phyloP scores from a whole-genome alignment of 2,113 vertebrate species.

The Orthonyx spaldingii region DNA sequence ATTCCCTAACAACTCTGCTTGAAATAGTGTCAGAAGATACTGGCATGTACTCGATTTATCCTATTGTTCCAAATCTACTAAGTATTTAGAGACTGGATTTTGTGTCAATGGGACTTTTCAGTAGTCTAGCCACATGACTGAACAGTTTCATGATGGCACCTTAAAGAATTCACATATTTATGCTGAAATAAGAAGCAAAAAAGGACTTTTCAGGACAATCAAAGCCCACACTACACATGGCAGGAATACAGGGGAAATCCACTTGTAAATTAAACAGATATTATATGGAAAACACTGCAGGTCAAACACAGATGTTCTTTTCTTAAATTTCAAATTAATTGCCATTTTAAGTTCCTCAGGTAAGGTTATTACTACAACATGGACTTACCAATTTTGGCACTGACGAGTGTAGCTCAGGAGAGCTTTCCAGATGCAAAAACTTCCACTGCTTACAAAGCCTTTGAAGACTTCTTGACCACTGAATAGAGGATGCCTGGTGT shows the following conservation, averaged over 20 bases:
- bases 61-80: background rate
- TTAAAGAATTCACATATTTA: background rate
- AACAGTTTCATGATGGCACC: background rate
- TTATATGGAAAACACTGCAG: background rate
- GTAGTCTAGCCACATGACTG: background rate
- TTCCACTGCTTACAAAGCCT: background rate
- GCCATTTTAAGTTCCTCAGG: background rate
- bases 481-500: background rate
- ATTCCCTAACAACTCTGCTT: background rate
- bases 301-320: background rate
- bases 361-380: background rate
- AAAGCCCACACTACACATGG: background rate
- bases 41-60: background rate
- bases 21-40: background rate
- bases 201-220: background rate
- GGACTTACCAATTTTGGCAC: slow-evolving; percentile 28
- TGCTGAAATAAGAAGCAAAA: background rate
- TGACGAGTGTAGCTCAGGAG: background rate
- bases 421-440: background rate
- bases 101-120: background rate
- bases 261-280: background rate
- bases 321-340: background rate
- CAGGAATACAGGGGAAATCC: background rate
- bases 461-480: background rate
- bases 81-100: background rate